phyloP scores from a whole-genome alignment of 1,140 invertebrate species.

The Hirudo medicinalis region DNA sequence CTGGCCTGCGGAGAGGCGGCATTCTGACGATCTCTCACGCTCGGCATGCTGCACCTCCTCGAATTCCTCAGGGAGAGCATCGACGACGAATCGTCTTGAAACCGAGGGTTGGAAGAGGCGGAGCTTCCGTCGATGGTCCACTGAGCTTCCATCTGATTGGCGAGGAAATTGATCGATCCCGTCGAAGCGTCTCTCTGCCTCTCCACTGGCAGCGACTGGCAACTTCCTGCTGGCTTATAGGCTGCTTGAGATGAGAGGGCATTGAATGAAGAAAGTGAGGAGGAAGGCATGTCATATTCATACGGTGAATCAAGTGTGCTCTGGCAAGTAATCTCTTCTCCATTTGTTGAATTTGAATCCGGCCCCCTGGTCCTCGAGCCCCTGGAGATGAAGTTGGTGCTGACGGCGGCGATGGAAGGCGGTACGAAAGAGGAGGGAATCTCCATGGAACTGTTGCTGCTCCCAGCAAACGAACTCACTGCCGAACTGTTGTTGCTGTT shows the following conservation, averaged over 20 bases:
- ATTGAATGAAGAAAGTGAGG: neutral
- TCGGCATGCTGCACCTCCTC: neutral
- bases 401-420: neutral
- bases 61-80: neutral
- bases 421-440: neutral
- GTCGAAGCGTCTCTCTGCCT: neutral
- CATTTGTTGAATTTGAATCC: neutral
- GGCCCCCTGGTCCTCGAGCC: neutral
- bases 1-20: neutral
- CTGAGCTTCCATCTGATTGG: neutral
- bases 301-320: neutral
- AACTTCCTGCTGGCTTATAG: too few relatives aligned
- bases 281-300: neutral
- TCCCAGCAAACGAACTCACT: neutral
- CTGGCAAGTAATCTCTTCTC: neutral
- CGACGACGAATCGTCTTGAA: too few relatives aligned
- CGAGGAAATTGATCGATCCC: neutral
- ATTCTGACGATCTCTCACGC: neutral
- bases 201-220: neutral
- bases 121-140: neutral
- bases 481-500: conserved; percentile 9
- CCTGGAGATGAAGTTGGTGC: neutral
- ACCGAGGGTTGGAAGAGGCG: neutral
- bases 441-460: conserved; percentile 2
- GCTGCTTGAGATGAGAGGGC: neutral